A percentile compares a stretch with the other conserved stretches of the same genome.
phyloP scores from a whole-genome alignment of 2,113 vertebrate genomes.

The Onychostoma macrolepis region DNA sequence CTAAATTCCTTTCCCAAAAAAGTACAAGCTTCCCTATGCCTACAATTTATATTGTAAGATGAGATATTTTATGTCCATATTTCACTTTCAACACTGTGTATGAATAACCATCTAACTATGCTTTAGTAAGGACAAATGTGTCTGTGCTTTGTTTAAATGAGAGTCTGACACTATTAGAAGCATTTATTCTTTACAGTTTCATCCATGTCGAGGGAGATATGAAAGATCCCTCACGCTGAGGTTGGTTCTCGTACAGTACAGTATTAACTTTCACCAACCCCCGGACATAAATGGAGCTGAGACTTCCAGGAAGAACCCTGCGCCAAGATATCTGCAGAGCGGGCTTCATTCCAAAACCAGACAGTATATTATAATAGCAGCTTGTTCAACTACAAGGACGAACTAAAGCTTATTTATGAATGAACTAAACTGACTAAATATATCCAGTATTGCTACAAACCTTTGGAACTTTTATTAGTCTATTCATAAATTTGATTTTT shows the following conservation, averaged over 20 bases:
- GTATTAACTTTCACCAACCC: slow-evolving; percentile 63
- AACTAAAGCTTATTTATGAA: neutral
- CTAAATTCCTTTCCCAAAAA: neutral
- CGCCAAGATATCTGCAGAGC: slow-evolving; percentile 59
- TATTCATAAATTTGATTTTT: neutral
- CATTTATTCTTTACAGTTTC: slow-evolving; percentile 13
- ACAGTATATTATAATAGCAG: slow-evolving; percentile 58
- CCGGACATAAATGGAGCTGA: slow-evolving; percentile 67
- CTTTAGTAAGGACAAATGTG: neutral
- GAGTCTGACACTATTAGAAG: neutral
- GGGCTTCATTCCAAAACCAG: slow-evolving; percentile 56
- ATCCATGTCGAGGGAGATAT: slow-evolving; percentile 13
- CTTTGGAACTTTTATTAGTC: neutral
- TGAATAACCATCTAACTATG: neutral
- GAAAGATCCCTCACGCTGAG: slow-evolving; percentile 23
- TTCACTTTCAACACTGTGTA: neutral
- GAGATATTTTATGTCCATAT: neutral
- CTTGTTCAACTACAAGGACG: slow-evolving; percentile 1
- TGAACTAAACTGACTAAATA: neutral
- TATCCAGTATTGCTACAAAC: neutral
- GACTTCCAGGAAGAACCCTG: slow-evolving; percentile 66
- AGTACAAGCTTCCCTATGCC: neutral
- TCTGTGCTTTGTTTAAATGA: neutral
- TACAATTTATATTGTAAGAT: neutral
- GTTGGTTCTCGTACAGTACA: slow-evolving; percentile 62